Conservation (phyloP, 2,113 vertebrate genomes). For the Ivindomyrus marchei region DNA sequence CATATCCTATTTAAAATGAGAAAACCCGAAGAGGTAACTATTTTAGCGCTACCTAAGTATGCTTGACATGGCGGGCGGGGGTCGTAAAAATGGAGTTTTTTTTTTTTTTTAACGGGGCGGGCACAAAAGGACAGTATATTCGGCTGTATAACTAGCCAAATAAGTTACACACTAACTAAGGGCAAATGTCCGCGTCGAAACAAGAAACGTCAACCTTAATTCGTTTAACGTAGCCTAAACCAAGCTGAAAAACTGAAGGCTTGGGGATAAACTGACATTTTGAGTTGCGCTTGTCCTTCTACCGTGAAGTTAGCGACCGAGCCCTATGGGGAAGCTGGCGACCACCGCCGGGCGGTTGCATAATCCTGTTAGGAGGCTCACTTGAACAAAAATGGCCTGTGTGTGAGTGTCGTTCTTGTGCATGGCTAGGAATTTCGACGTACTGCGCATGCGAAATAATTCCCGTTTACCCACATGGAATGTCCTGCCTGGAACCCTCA, state of each 20-base stretch:
- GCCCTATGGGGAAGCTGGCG: neutral
- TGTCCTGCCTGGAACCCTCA: neutral
- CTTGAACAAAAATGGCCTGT: constrained; percentile 8
- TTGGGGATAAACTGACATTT: neutral
- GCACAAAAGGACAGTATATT: neutral
- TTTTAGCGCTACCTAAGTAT: neutral
- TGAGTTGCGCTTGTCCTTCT: neutral
- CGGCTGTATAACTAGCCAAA: neutral
- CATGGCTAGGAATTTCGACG: neutral
- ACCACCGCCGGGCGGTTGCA: neutral
- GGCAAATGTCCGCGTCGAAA: neutral
- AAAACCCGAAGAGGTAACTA: neutral
- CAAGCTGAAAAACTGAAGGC: neutral
- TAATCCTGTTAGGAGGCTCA: neutral
- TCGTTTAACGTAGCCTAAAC: neutral
- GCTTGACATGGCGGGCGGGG: constrained; percentile 18
- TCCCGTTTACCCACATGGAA: neutral
- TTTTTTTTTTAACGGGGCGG: neutral
- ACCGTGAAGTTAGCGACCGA: neutral
- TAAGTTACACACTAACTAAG: neutral
- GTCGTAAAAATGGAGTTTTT: constrained; percentile 18
- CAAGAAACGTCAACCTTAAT: neutral
- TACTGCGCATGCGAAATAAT: constrained; percentile 2
- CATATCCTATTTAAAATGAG: neutral
- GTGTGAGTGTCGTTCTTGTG: neutral